phyloP scores from a whole-genome alignment of 2,113 vertebrate genomes.

The Tragelaphus imberbis region DNA sequence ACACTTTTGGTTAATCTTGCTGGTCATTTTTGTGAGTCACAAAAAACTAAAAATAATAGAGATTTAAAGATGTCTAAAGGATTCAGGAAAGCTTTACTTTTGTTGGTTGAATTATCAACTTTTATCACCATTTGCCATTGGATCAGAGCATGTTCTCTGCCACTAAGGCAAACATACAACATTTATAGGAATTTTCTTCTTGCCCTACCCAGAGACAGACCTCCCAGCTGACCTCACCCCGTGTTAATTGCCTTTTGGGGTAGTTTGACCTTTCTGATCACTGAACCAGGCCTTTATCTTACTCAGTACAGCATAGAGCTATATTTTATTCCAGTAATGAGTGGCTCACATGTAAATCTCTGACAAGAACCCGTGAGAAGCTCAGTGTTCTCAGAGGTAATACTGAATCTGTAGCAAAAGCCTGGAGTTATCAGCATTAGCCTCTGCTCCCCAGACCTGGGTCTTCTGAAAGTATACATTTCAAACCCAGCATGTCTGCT shows the following conservation, averaged over 20 bases:
- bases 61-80: neutral
- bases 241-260: neutral
- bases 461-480: neutral
- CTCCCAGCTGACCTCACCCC: neutral
- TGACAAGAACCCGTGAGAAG: neutral
- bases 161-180: neutral
- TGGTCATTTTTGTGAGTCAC: neutral
- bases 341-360: neutral
- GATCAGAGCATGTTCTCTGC: neutral
- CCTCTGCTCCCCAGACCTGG: neutral
- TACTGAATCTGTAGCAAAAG: neutral
- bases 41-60: neutral
- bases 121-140: neutral
- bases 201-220: neutral
- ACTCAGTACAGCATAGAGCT: neutral
- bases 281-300: neutral
- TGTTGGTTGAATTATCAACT: neutral
- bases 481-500: neutral
- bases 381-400: neutral
- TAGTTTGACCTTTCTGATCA: slow-evolving; percentile 1
- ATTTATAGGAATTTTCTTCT: neutral
- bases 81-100: neutral
- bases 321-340: neutral
- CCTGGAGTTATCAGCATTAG: neutral
- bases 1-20: neutral